Conservation (phyloP, 2,113 vertebrate genomes). For the Siphamia tubifer region DNA sequence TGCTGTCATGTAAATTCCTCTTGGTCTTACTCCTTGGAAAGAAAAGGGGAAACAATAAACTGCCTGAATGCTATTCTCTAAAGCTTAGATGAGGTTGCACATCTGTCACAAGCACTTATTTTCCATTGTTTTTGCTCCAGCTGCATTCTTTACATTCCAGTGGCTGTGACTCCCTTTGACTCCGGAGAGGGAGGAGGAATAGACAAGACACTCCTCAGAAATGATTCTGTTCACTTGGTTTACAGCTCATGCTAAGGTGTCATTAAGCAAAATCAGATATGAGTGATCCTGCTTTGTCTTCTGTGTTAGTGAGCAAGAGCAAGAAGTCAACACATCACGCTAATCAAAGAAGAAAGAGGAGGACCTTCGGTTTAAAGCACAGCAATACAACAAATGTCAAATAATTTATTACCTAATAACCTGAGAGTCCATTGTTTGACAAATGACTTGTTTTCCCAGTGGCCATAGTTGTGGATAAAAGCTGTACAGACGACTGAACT, state of each 20-base stretch:
- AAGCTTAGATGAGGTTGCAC: constrained; percentile 41
- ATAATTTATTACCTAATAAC: too few relatives aligned
- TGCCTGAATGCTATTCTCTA: constrained; percentile 8
- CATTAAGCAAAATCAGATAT: neutral
- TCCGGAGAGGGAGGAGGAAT: constrained; percentile 4
- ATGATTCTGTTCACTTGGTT: neutral
- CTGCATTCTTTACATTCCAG: constrained; percentile 63
- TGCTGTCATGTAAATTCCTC: constrained; percentile 21
- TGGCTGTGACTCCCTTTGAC: constrained; percentile 51
- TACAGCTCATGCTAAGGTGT: constrained; percentile 9
- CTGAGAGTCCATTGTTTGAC: too few relatives aligned
- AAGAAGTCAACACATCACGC: neutral
- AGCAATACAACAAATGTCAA: too few relatives aligned
- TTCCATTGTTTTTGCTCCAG: constrained; percentile 52
- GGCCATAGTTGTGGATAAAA: too few relatives aligned
- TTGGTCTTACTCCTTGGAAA: neutral
- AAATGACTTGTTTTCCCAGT: too few relatives aligned
- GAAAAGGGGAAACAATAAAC: neutral
- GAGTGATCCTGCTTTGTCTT: neutral
- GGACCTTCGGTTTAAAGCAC: too few relatives aligned
- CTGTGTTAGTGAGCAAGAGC: neutral
- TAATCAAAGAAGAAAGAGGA: too few relatives aligned
- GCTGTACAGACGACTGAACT: too few relatives aligned
- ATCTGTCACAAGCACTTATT: constrained; percentile 49
- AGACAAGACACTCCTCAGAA: constrained; percentile 2